phyloP scores from a whole-genome alignment of 2,113 vertebrate genomes.

The Orcinus orca region DNA sequence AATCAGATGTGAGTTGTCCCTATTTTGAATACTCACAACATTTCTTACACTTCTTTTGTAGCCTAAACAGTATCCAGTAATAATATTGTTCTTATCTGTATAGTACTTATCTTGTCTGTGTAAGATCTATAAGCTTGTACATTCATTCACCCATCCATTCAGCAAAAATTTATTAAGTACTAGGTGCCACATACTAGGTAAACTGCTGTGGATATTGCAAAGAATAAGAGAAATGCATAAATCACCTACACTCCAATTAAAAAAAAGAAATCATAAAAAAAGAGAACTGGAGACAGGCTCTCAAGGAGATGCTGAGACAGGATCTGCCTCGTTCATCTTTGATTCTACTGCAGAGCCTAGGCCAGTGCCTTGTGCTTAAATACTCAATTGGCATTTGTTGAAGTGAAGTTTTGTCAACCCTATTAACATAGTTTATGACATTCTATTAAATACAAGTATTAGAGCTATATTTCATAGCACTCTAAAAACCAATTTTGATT shows the following conservation, averaged over 20 bases:
- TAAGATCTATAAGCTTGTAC: neutral
- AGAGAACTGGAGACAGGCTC: neutral
- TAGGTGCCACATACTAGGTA: neutral
- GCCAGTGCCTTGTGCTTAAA: neutral
- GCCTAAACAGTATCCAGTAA: neutral
- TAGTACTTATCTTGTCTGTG: neutral
- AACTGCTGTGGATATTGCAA: neutral
- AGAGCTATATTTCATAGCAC: neutral
- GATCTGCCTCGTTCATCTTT: neutral
- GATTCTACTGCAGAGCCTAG: neutral
- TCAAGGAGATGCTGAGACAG: neutral
- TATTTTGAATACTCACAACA: neutral
- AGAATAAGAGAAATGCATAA: neutral
- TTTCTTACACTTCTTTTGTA: neutral
- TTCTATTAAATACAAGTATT: neutral
- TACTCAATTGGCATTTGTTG: neutral
- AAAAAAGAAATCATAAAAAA: neutral
- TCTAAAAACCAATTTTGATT: neutral
- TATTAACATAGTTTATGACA: neutral
- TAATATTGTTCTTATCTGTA: neutral
- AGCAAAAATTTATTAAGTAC: neutral
- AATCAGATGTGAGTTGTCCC: neutral
- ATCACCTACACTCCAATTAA: neutral
- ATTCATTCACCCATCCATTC: neutral
- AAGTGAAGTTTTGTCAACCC: neutral